Evolutionary conservation across 2,113 vertebrate genomes (phyloP), one percentile per base, ranked within the genome.

Genomic region (Tor tambroides): DNA sequence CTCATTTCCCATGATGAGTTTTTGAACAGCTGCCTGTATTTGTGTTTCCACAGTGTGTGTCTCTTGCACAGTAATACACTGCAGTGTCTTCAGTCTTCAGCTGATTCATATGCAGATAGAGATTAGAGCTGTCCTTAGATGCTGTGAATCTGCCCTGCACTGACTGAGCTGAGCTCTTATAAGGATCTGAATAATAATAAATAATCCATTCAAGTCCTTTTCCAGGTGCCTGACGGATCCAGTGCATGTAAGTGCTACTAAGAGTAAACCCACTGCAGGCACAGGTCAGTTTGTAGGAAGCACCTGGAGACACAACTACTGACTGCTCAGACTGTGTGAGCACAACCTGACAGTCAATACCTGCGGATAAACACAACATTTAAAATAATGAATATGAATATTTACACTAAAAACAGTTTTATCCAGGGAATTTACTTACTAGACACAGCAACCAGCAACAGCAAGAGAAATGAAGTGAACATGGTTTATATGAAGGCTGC

Each of bases 131-230:
- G 46, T 49, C 46, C 11, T 49, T 49, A 81, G 86, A 89, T 4
- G 89, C 54, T 43, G 12, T 84, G 71, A 92, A 86, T 28, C 10
- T 61, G 32, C 51, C 46, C 46, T 49, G 46, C 3, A 91, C 86
- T 28, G 69, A 19, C 30, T 49, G 46, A 54, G 59, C 28, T 43
- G 65, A 84, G 17, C 51, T 28, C 7, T 77, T 89, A 41, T 8
- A 8, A 4, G 63, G 87, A 79, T 61, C n/a, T 15, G 54, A 79
- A 49, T 76, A 41, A 78, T 88, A 59, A 23, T 28, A 41, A 28
- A 88, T 88, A 23, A 93, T 76, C 91, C 91, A 93, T 83, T 92
- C 88, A 69, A 92, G 84, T 72, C 79, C 56, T 86, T 86, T 41
- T 0, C 89, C 90, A 11, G 89, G 77, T 0, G 35, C 76, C 6